Percentiles rank a stretch among this genome's conserved stretches.
Conservation (phyloP, 2,113 vertebrate genomes). For the Upupa epops region DNA sequence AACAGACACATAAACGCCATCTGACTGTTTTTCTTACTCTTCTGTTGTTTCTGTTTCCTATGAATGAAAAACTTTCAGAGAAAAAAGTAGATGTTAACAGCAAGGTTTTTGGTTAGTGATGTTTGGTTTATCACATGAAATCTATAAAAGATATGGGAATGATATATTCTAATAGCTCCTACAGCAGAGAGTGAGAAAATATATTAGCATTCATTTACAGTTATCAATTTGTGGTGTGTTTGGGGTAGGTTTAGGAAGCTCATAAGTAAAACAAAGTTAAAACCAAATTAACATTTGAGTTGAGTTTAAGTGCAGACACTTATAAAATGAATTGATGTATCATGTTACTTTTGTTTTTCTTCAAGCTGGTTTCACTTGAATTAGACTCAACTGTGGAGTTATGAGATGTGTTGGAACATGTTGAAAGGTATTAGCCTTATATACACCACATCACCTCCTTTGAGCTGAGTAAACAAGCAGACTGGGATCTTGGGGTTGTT, state of each 20-base stretch:
- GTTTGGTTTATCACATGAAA: background rate
- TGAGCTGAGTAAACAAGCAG: background rate
- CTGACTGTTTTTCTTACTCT: background rate
- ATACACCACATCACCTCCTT: background rate
- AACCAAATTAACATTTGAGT: constrained; percentile 11
- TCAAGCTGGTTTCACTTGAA: constrained; percentile 32
- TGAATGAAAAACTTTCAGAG: background rate
- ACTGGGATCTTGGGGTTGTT: background rate
- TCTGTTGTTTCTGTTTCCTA: background rate
- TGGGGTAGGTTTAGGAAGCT: background rate
- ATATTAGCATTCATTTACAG: background rate
- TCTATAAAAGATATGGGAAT: background rate
- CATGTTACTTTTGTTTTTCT: constrained; percentile 46
- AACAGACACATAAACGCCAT: background rate
- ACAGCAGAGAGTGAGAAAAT: background rate
- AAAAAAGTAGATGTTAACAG: background rate
- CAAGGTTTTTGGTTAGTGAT: background rate
- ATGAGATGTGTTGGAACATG: background rate
- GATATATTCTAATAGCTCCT: background rate
- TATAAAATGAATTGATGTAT: constrained; percentile 2
- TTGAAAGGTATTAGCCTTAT: background rate
- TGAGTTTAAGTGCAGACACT: background rate
- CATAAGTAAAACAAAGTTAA: background rate
- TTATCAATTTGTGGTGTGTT: background rate
- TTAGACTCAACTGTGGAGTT: background rate